A percentile compares a stretch with the other conserved stretches of the same genome.
phyloP scores from a whole-genome alignment of 1,140 invertebrate species.

The Pseudomyrmex gracilis region DNA sequence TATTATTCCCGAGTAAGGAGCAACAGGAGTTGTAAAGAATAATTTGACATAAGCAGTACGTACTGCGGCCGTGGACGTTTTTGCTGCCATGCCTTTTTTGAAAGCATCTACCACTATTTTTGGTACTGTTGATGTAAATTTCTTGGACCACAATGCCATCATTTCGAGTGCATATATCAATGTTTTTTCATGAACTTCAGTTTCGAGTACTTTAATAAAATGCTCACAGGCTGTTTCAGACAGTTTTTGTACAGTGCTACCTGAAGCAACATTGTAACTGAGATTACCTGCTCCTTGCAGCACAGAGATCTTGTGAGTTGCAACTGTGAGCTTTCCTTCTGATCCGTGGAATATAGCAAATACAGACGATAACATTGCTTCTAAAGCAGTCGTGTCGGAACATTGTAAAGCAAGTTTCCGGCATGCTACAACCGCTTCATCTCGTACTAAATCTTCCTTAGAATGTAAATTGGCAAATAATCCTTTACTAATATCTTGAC shows the following conservation, averaged over 20 bases:
- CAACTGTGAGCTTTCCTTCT: conserved; percentile 96
- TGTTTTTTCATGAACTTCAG: conserved; percentile 97
- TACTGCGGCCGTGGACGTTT: conserved; percentile 92
- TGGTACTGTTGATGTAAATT: conserved; percentile 89
- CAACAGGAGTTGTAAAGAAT: conserved; percentile 74
- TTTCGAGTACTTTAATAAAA: conserved; percentile 93
- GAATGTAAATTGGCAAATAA: conserved; percentile 92
- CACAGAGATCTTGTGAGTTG: conserved; percentile 95
- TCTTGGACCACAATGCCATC: conserved; percentile 92
- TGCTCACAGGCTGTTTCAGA: conserved; percentile 88
- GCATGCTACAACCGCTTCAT: conserved; percentile 90
- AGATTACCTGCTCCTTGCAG: conserved; percentile 94
- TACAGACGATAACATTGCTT: conserved; percentile 89
- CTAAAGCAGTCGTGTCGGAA: conserved; percentile 89
- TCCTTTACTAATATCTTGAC: conserved; percentile 92
- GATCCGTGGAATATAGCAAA: conserved; percentile 95
- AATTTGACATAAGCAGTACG: conserved; percentile 89
- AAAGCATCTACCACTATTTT: conserved; percentile 91
- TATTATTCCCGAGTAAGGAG: conserved; percentile 73
- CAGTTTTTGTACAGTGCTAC: conserved; percentile 87
- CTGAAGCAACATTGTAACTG: conserved; percentile 90
- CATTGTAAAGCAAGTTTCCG: conserved; percentile 91
- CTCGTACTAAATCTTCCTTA: conserved; percentile 92
- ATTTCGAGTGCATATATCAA: conserved; percentile 92
- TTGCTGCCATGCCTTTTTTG: conserved; percentile 92